Percentiles rank a stretch among this genome's conserved stretches.
Conservation (phyloP, 2,888 invertebrate species). For the Ptychoptera contaminata region DNA sequence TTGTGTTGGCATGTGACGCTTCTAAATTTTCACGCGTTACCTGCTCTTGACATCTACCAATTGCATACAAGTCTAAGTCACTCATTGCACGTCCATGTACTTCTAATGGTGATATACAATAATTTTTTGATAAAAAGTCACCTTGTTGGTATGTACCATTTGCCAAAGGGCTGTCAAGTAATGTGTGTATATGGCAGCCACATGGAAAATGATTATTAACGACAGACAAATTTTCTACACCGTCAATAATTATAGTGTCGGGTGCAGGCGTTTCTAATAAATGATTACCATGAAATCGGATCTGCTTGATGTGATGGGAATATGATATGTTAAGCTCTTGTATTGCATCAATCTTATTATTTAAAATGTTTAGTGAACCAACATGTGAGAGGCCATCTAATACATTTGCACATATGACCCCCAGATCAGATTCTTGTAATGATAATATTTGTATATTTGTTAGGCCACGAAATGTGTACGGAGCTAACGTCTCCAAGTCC, state of each 20-base stretch:
- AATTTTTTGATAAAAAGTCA: conserved; percentile 59
- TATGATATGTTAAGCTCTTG: conserved; percentile 56
- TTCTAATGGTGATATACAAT: conserved; percentile 72
- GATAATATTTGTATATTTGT: conserved; percentile 58
- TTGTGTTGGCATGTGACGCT: conserved; percentile 22
- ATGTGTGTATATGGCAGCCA: conserved; percentile 66
- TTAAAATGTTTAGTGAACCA: conserved; percentile 56
- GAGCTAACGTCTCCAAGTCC: conserved; percentile 55
- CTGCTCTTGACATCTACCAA: conserved; percentile 52
- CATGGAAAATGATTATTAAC: conserved; percentile 73
- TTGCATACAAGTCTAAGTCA: conserved; percentile 44
- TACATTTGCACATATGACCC: conserved; percentile 54
- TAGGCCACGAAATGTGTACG: conserved; percentile 61
- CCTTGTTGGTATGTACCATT: conserved; percentile 41
- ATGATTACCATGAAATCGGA: conserved; percentile 70
- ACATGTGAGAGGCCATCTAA: conserved; percentile 62
- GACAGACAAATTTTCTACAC: conserved; percentile 56
- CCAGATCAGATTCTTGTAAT: conserved; percentile 69
- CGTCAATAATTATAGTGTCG: conserved; percentile 50
- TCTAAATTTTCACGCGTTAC: conserved; percentile 49
- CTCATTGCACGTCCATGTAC: conserved; percentile 64
- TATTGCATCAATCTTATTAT: conserved; percentile 72
- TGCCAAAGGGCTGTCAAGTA: conserved; percentile 59
- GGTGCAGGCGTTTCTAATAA: conserved; percentile 58
- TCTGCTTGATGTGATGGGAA: conserved; percentile 51